Evolutionary conservation across 2,113 vertebrate genomes (phyloP).

Genomic region (Stigmatopora argus): DNA sequence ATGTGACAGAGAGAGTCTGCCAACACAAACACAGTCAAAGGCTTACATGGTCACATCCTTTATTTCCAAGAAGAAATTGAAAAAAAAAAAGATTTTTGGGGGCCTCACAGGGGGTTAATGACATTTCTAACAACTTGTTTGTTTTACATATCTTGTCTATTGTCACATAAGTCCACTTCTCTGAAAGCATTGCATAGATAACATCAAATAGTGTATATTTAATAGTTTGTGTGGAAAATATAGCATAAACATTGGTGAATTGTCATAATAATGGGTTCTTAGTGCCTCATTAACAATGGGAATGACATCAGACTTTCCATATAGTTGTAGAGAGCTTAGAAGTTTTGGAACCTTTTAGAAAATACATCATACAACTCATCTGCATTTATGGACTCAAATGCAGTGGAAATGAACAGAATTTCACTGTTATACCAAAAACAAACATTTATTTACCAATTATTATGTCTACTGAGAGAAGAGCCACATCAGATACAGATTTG

Average conservation of each 20-base stretch:
- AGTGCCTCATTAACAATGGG: background rate
- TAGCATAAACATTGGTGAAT: background rate
- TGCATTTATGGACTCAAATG: background rate
- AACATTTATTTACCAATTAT: background rate
- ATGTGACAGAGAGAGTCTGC: conserved; percentile 42
- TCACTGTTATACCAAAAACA: background rate
- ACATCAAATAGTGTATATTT: background rate
- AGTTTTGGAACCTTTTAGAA: background rate
- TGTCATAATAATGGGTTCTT: background rate
- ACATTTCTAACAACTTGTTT: conserved; percentile 19
- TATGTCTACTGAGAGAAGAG: background rate
- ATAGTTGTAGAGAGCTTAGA: background rate
- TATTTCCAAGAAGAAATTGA: conserved; percentile 40
- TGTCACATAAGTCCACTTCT: conserved; percentile 6
- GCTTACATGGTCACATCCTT: conserved; percentile 35
- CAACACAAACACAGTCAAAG: conserved; percentile 64
- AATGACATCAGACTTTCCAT: background rate
- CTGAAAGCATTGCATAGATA: background rate
- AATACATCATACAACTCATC: background rate
- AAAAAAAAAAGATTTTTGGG: conserved; percentile 30
- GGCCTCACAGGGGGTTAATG: conserved; percentile 23
- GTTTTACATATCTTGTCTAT: background rate
- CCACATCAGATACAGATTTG: background rate
- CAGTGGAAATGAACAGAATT: background rate
- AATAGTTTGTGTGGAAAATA: background rate